Evolutionary conservation across 2,797 vertebrate species (phyloP), one percentile per base, ranked within the genome.

Genomic region (Gorsachius magnificus): DNA sequence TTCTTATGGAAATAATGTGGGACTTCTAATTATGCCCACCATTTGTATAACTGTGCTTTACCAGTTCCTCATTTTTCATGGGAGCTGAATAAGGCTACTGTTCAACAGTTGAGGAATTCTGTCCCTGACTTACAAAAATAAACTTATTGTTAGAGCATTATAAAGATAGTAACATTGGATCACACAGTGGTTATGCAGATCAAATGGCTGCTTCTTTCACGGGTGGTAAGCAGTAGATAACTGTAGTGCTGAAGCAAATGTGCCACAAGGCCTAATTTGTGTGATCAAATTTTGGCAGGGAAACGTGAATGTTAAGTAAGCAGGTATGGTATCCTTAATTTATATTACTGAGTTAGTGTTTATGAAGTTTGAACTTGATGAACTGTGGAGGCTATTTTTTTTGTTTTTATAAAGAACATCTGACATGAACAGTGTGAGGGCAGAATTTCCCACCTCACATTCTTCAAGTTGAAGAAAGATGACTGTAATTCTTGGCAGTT

Each of bases 101-200:
- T 87, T 92, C 33, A 93, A 60, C 71, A 82, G 58, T 76, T 76
- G 51, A 81, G 61, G 68, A 77, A 84, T 92, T 83, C 79, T 91
- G 60, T 61, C 75, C 56, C 45, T 63, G 64, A 63, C 71, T 83
- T 76, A 54, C 12, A 63, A 80, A 93, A 95, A 83, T 66, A 89
- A 95, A 70, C 60, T 79, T 85, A 80, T 64, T 95, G 84, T 95
- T 83, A 85, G 79, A 77, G 75, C 28, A 4, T 60, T 74, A 28
- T 60, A 84, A 93, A 89, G 65, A 92, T 56, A 72, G 89, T 72
- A 87, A 76, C 58, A 13, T 16, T 64, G 75, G 56, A 28, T 93
- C 63, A 31, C 35, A 7, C 19, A 13, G 78, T 43, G 56, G 16
- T n/a, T 46, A 64, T n/a, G 56, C 16, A 87, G 51, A 63, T 78